A percentile compares a stretch with the other conserved stretches of the same genome.
Evolutionary conservation across 2,888 invertebrate genomes (phyloP).

Genomic region (Hedychridium roseum): DNA sequence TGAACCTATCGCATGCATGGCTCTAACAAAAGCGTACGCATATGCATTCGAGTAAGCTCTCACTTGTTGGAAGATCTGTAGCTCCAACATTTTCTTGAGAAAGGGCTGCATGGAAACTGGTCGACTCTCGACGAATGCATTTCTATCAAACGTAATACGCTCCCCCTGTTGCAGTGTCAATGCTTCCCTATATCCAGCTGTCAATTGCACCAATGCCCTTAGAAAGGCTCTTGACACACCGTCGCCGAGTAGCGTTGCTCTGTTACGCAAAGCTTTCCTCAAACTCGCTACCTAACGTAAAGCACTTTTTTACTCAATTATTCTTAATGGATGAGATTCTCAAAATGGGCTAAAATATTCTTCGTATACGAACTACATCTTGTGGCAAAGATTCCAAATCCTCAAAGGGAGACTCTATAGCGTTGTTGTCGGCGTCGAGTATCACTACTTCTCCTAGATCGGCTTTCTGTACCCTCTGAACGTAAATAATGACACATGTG

Average conservation of each 20-base stretch:
- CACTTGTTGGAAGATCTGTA: conserved; percentile 95
- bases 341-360: conserved; percentile 15
- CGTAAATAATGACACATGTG: background rate
- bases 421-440: conserved; percentile 91
- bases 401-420: conserved; percentile 85
- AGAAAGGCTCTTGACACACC: conserved; percentile 93
- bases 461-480: conserved; percentile 76
- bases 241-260: conserved; percentile 84
- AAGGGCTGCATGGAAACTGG: conserved; percentile 88
- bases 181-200: conserved; percentile 94
- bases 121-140: conserved; percentile 87
- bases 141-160: conserved; percentile 83
- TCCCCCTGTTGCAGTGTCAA: conserved; percentile 78
- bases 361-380: conserved; percentile 76
- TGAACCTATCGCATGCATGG: background rate
- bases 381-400: conserved; percentile 89
- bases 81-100: conserved; percentile 86
- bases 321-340: conserved; percentile 28
- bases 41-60: conserved; percentile 1
- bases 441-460: conserved; percentile 96
- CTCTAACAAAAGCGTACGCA: background rate
- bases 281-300: conserved; percentile 74
- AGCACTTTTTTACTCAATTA: conserved; percentile 42
- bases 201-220: conserved; percentile 88
- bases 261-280: conserved; percentile 79